Evolutionary conservation across 2,888 invertebrate species (phyloP).

Genomic region (Nymphalis polychloros): DNA sequence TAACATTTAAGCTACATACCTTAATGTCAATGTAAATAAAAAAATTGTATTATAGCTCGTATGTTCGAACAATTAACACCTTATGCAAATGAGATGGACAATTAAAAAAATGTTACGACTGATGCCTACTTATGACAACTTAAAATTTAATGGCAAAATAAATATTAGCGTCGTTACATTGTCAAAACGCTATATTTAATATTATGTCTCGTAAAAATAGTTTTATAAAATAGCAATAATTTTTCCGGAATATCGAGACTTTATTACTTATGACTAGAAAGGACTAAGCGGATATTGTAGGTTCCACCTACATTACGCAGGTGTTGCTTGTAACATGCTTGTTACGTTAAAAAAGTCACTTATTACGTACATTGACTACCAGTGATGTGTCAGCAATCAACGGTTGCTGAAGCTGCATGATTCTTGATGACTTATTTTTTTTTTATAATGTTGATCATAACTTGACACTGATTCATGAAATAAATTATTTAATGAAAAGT

Average conservation of each 20-base stretch:
- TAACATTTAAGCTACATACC: too few species aligned
- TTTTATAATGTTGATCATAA: background rate
- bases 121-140: too few species aligned
- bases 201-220: background rate
- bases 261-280: background rate
- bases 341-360: slow-evolving; percentile 4
- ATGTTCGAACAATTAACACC: too few species aligned
- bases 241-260: background rate
- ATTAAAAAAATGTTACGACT: too few species aligned
- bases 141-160: too few species aligned
- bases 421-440: background rate
- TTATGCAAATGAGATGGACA: too few species aligned
- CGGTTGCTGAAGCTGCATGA: background rate
- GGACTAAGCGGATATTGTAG: background rate
- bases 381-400: background rate
- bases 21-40: too few species aligned
- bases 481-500: too few species aligned
- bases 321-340: slow-evolving; percentile 2
- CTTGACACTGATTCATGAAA: too few species aligned
- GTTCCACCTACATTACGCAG: background rate
- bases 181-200: too few species aligned
- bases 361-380: background rate
- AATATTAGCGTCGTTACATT: too few species aligned
- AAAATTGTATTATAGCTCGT: too few species aligned
- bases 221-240: background rate